These are phyloP conservation scores for Tuberolachnus salignus DNA, from an alignment of 2,888 invertebrate species.

Conservation along the genomic window DNA sequence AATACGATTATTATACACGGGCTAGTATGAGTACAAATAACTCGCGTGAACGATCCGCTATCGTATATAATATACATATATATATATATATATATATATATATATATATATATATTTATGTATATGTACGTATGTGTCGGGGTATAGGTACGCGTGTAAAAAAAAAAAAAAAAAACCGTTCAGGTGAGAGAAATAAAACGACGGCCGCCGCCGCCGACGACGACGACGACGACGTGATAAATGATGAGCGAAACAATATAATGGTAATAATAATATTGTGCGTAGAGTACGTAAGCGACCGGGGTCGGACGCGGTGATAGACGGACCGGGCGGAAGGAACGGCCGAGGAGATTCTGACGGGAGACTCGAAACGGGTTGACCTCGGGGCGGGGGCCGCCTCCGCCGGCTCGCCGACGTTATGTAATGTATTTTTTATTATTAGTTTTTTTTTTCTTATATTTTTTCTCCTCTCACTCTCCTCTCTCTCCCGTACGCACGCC, in stretches of 20 bases:
- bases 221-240: conserved; percentile 50
- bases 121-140: no score
- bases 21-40: conserved; percentile 23
- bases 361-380: conserved; percentile 46
- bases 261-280: conserved; percentile 43
- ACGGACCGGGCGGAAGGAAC: conserved; percentile 16
- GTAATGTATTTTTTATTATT: conserved; percentile 23
- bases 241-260: conserved; percentile 49
- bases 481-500: background rate
- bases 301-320: background rate
- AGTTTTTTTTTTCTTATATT: background rate
- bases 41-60: conserved; percentile 25
- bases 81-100: no score
- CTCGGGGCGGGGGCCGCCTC: conserved; percentile 22
- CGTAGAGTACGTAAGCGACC: background rate
- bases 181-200: conserved; percentile 55
- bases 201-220: conserved; percentile 15
- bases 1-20: conserved; percentile 31
- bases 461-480: background rate
- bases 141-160: background rate
- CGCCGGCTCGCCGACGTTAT: conserved; percentile 15
- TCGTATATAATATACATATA: background rate
- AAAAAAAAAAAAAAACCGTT: no score
- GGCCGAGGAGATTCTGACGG: conserved; percentile 29
- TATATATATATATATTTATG: no score